Evolutionary conservation across 2,888 invertebrate species (phyloP), one percentile per base, ranked within the genome.

Genomic region (Neoitamus cyanurus): DNA sequence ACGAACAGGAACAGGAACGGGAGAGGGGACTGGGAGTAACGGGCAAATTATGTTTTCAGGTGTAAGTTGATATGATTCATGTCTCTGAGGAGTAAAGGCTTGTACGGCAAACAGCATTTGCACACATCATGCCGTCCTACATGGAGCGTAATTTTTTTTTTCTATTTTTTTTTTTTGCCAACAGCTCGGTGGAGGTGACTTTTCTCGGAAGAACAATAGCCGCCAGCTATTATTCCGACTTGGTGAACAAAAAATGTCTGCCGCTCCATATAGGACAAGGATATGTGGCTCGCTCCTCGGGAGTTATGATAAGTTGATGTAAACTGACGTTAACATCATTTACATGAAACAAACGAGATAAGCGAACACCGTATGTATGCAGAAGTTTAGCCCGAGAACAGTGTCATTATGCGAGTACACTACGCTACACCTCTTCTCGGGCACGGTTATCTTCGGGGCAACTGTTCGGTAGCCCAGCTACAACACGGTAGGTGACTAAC

Each of bases 261-360:
- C 73, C 36, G 36, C 9, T 28, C 30, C 31, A 70, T 70, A 11
- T 70, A 70, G 70, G 31, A 34, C 73, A 73, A 73, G 36, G 73
- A 31, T 73, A 73, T 73, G 73, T 73, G 73, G 73, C 36, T 73
- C 36, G 73, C 36, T 73, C 73, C 34, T 73, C 73, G 36, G 36
- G 73, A 73, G 20, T 73, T 73, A 73, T 73, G 73, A 77, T 77
- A 77, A 77, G 42, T 77, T 77, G 77, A 77, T 46, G 77, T 77
- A 77, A 46, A 46, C 77, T 77, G 42, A 77, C 77, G 77, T 77
- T 46, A 77, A 46, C 46, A 46, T 77, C 30, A 46, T 77, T 77
- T 77, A 46, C 77, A 77, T 77, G 46, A 77, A 77, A 77, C 46
- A 77, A 77, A 46, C 46, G 77, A 77, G 77, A 77, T 77, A 77